phyloP scores from a whole-genome alignment of 1,140 invertebrate species.

The Phortica variegata region DNA sequence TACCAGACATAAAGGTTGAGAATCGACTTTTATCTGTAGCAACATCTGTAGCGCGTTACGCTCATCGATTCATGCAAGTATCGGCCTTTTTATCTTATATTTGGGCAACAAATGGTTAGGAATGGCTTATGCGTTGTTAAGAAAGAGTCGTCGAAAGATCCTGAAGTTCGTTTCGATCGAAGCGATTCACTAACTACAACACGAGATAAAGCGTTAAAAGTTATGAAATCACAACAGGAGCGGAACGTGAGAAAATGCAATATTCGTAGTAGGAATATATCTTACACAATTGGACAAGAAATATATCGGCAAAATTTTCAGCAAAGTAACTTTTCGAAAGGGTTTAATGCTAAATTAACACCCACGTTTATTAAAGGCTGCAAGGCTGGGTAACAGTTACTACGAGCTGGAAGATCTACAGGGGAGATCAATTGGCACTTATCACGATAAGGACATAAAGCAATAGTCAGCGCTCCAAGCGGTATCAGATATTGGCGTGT shows the following conservation, averaged over 20 bases:
- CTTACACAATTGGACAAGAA: neutral
- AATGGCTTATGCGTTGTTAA: no score
- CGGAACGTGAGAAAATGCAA: neutral
- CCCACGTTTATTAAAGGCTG: neutral
- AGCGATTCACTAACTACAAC: no score
- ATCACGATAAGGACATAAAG: constrained; percentile 5
- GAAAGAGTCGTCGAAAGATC: no score
- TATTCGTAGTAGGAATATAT: neutral
- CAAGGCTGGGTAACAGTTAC: neutral
- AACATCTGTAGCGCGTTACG: neutral
- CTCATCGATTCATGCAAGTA: neutral
- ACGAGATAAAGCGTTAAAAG: neutral
- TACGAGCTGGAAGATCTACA: constrained; percentile 5
- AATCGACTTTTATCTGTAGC: neutral
- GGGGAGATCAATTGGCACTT: neutral
- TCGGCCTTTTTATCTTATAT: neutral
- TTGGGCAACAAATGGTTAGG: no score
- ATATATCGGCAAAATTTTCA: constrained; percentile 1
- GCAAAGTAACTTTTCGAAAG: constrained; percentile 6
- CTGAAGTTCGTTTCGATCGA: no score
- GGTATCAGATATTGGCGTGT: neutral
- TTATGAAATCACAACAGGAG: neutral
- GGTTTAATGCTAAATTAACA: neutral
- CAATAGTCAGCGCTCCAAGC: neutral
- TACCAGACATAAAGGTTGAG: neutral